Conservation (phyloP, 2,797 vertebrate genomes). For the Acanthopagrus latus region DNA sequence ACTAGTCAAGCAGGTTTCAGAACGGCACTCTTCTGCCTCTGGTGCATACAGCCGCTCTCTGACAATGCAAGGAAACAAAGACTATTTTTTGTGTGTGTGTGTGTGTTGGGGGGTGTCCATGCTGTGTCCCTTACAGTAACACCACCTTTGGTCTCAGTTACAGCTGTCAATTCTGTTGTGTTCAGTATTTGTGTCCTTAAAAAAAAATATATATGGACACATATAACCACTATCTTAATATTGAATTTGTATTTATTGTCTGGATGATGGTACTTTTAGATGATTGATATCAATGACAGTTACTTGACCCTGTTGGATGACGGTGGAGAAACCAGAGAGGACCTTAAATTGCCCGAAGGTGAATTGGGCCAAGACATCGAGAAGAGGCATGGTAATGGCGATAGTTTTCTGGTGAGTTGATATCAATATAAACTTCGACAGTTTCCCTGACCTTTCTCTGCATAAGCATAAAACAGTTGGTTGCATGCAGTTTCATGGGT, state of each 20-base stretch:
- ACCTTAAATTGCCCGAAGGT: conserved; percentile 90
- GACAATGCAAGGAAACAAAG: background rate
- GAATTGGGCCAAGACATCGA: conserved; percentile 92
- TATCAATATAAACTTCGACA: background rate
- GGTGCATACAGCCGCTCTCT: background rate
- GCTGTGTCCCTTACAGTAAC: background rate
- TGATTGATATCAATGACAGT: conserved; percentile 87
- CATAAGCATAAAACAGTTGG: background rate
- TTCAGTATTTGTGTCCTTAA: background rate
- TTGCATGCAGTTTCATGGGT: background rate
- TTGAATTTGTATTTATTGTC: too few relatives aligned
- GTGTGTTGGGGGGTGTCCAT: background rate
- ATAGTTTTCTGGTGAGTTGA: conserved; percentile 86
- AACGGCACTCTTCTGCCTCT: background rate
- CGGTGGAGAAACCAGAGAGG: conserved; percentile 87
- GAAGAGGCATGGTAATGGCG: conserved; percentile 84
- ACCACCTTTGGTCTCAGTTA: background rate
- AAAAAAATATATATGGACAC: background rate
- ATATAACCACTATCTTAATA: background rate
- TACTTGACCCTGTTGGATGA: conserved; percentile 92
- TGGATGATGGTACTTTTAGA: conserved; percentile 72
- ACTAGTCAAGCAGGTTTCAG: conserved; percentile 48
- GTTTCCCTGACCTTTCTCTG: background rate
- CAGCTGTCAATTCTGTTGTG: background rate
- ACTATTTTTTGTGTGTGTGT: background rate